Evolutionary conservation across 2,888 invertebrate species (phyloP).

Genomic region (Teleiodes luculella): DNA sequence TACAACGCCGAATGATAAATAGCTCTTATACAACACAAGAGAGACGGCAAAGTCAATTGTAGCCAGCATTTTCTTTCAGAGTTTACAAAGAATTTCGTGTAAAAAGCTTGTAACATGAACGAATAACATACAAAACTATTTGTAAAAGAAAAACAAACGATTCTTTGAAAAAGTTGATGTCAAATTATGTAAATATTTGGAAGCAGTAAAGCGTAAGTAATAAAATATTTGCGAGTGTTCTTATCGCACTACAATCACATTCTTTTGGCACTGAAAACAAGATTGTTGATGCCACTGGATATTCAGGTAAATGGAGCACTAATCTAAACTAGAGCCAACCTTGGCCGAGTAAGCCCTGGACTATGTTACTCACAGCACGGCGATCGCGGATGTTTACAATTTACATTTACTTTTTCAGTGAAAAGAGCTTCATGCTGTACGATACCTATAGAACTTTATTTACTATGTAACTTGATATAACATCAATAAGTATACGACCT

Average conservation of each 20-base stretch:
- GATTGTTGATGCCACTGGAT: constrained; percentile 28
- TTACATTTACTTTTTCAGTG: constrained; percentile 27
- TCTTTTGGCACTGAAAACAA: constrained; percentile 30
- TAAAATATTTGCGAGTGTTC: neutral
- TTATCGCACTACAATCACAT: neutral
- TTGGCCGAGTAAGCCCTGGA: constrained; percentile 60
- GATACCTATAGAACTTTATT: constrained; percentile 14
- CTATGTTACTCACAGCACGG: constrained; percentile 43
- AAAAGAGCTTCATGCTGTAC: constrained; percentile 29
- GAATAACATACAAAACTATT: neutral
- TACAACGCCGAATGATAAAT: constrained; percentile 43
- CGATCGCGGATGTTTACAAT: constrained; percentile 53
- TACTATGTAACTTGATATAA: neutral
- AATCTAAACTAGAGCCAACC: constrained; percentile 44
- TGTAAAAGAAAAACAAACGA: neutral
- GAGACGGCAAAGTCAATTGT: constrained; percentile 35
- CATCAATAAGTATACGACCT: constrained; percentile 23
- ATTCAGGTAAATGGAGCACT: constrained; percentile 45
- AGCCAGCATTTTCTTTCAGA: constrained; percentile 21
- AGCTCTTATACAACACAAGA: constrained; percentile 22
- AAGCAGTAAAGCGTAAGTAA: neutral
- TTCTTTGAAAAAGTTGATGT: no score
- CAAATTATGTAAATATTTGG: neutral
- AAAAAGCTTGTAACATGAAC: neutral
- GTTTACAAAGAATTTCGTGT: constrained; percentile 1